A percentile compares a stretch with the other conserved stretches of the same genome.
Evolutionary conservation across 2,797 vertebrate genomes (phyloP).

Genomic region (Ciconia nigra): DNA sequence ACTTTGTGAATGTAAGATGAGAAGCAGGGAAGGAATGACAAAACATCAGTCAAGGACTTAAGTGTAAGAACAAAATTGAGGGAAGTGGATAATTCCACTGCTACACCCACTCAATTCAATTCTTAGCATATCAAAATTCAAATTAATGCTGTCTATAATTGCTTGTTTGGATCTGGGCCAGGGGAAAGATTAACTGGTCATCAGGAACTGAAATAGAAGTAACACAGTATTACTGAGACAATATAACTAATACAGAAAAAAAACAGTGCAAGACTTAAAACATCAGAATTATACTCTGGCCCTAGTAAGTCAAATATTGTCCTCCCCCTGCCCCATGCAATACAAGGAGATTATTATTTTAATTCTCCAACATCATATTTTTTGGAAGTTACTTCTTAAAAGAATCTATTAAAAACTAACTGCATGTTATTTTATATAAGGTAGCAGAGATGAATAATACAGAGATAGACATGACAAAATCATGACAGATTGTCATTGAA

Average conservation of each 20-base stretch:
- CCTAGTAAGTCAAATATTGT: not conserved
- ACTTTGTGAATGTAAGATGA: not conserved
- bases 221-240: not conserved
- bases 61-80: not conserved
- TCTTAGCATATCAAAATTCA: not conserved
- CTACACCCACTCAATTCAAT: not conserved
- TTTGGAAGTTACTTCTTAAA: not conserved
- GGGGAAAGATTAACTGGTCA: not conserved
- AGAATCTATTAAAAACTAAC: not conserved
- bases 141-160: not conserved
- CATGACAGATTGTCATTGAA: not conserved
- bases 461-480: not conserved
- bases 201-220: not conserved
- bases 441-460: not conserved
- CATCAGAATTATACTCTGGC: not conserved
- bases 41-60: not conserved
- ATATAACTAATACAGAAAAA: not conserved
- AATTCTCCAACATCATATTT: not conserved
- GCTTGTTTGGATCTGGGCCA: not conserved
- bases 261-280: not conserved
- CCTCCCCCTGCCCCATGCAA: rapidly evolving
- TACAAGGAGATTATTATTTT: not conserved
- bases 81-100: not conserved
- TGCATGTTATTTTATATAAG: not conserved
- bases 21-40: not conserved